These are phyloP conservation scores for Rhinolophus sinicus DNA, from an alignment of 2,113 vertebrate genomes.

Conservation along the genomic window DNA sequence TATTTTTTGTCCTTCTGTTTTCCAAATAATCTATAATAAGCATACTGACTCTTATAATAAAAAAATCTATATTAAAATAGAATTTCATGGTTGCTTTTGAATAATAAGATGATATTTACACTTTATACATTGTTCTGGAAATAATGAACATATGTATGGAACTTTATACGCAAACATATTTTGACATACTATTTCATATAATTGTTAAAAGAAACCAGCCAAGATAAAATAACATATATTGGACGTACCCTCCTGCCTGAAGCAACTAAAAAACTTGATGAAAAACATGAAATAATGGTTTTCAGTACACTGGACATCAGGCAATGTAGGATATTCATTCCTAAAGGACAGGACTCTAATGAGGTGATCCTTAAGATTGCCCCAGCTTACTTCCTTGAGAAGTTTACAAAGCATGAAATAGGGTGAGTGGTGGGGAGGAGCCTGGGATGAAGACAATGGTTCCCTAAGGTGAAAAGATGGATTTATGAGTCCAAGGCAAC, in stretches of 20 bases:
- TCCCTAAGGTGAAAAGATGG: not conserved
- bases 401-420: not conserved
- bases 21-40: not conserved
- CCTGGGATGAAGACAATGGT: not conserved
- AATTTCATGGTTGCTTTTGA: not conserved
- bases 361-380: not conserved
- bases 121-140: not conserved
- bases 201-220: not conserved
- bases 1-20: not conserved
- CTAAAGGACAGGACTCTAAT: not conserved
- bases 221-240: not conserved
- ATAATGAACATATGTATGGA: not conserved
- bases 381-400: not conserved
- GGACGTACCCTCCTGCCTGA: not conserved
- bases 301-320: not conserved
- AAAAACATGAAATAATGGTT: not conserved
- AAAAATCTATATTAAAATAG: not conserved
- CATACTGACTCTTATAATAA: not conserved
- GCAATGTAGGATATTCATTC: not conserved
- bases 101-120: not conserved
- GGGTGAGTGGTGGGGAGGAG: not conserved
- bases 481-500: not conserved
- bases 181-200: slow-evolving; percentile 9
- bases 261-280: not conserved
- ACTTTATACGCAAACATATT: not conserved